Evolutionary conservation across 1,140 invertebrate species (phyloP).

Genomic region (Pararge aegeria): DNA sequence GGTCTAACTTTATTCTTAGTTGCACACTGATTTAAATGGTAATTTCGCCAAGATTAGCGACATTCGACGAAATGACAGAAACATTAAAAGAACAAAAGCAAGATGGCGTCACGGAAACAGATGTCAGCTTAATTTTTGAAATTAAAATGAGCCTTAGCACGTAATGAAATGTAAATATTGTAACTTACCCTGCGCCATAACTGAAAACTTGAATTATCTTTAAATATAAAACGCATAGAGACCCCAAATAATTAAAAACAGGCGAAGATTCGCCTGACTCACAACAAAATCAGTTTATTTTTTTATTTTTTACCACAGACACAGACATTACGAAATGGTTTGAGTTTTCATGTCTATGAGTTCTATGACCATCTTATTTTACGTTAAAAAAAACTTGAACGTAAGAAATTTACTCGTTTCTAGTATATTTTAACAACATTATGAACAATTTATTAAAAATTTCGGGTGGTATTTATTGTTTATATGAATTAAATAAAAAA

Average conservation of each 20-base stretch:
- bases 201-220: constrained; percentile 11
- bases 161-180: constrained; percentile 21
- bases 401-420: too few species aligned
- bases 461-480: too few species aligned
- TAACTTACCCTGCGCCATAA: constrained; percentile 67
- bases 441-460: too few species aligned
- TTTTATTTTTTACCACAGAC: too few species aligned
- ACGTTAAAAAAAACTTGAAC: too few species aligned
- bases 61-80: constrained; percentile 37
- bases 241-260: background rate
- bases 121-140: constrained; percentile 47
- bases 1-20: background rate
- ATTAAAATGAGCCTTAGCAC: constrained; percentile 7
- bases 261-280: constrained; percentile 34
- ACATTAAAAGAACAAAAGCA: constrained; percentile 32
- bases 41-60: background rate
- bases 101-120: constrained; percentile 66
- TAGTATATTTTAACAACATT: too few species aligned
- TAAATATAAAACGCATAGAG: constrained; percentile 11
- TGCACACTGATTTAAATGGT: too few species aligned
- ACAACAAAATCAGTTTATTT: constrained; percentile 21
- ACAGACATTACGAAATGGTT: too few species aligned
- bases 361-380: too few species aligned
- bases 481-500: too few species aligned
- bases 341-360: too few species aligned